A percentile compares a stretch with the other conserved stretches of the same genome.
phyloP scores from a whole-genome alignment of 2,888 invertebrate species.

The Rhamphomyia laevipes region DNA sequence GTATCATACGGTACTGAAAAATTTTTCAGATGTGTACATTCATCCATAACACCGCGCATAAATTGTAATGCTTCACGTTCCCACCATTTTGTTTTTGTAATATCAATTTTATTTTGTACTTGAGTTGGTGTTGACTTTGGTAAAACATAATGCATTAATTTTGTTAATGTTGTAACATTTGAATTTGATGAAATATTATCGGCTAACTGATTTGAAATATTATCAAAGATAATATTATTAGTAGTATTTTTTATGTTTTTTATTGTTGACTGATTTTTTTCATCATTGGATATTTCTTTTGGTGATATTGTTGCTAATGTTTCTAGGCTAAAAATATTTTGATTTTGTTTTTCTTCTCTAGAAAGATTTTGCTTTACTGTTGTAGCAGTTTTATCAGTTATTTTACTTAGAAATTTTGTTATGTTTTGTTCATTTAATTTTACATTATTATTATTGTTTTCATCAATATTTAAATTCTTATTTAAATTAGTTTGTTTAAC shows the following conservation, averaged over 20 bases:
- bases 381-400: conserved; percentile 9
- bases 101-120: conserved; percentile 38
- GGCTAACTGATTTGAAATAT: not conserved
- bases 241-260: not conserved
- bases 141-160: conserved; percentile 32
- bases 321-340: not conserved
- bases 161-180: conserved; percentile 22
- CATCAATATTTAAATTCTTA: conserved; percentile 21
- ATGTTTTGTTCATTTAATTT: conserved; percentile 30
- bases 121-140: conserved; percentile 18
- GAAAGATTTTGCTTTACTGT: not conserved
- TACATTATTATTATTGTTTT: conserved; percentile 34
- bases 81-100: conserved; percentile 53
- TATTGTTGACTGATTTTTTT: not conserved
- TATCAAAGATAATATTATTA: not conserved
- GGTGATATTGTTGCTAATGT: not conserved
- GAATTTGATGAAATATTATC: not conserved
- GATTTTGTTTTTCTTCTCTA: not conserved
- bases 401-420: conserved; percentile 43
- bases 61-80: conserved; percentile 78
- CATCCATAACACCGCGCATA: conserved; percentile 97
- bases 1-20: conserved; percentile 83
- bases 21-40: conserved; percentile 92
- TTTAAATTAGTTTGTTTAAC: not conserved
- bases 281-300: not conserved